Evolutionary conservation across 2,797 vertebrate species (phyloP), one percentile per base, ranked within the genome.

Genomic region (Takifugu rubripes): DNA sequence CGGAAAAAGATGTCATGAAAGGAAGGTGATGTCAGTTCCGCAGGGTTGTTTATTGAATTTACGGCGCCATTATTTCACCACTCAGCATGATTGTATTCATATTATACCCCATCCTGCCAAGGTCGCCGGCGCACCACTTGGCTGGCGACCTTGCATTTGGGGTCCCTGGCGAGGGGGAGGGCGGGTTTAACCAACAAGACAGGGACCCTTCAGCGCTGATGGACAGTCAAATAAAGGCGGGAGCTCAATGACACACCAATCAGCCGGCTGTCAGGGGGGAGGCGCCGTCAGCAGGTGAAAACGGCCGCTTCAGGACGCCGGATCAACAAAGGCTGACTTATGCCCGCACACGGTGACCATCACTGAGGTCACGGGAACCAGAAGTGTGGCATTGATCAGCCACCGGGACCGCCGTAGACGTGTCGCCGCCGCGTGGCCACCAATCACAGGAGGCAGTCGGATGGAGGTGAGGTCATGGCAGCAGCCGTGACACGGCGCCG

Each of bases 41-140:
- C 68, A 17, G 55, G 80, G 82, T 87, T 90, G 87, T 90, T 90
- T 87, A 88, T 85, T 84, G 81, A 85, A 90, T 90, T 90, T 88
- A 89, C 81, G 72, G 78, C 72, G 58, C 82, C 81, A 85, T 91
- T 89, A 91, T 87, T 89, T 87, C 74, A 47, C 71, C 85, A 83
- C 87, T 88, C 83, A 79, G 82, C 83, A 83, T 89, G 90, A 90
- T 89, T 88, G 83, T 90, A 89, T 91, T 91, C 87, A 79, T 86
- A 88, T 89, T 89, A 89, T 78, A 82, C 60, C 70, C 77, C 76
- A 79, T 83, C 74, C 59, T 66, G 25, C 66, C 88, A 89, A 90
- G 90, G 88, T 84, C 76, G 53, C 49, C 33, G 9, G 55, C 71
- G 33, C 67, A 27, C 66, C 64, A 4, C 74, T 70, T 51, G 59